A percentile compares a stretch with the other conserved stretches of the same genome.
Evolutionary conservation across 1,140 invertebrate species (phyloP).

Genomic region (Caerostris extrusa): DNA sequence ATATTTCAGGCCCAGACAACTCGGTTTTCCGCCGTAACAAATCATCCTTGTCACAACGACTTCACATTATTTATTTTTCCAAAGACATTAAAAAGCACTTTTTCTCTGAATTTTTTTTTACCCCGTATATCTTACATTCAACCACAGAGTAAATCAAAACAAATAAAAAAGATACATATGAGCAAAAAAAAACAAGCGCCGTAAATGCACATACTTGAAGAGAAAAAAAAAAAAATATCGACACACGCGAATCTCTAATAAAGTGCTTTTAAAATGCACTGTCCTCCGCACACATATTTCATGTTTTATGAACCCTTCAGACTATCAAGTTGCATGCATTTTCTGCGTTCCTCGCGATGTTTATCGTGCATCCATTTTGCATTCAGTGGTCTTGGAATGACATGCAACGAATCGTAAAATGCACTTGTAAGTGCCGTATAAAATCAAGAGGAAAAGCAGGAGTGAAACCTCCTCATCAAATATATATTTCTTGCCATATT

Average conservation of each 20-base stretch:
- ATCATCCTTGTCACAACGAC: background rate
- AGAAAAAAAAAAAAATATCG: background rate
- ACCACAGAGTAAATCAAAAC: background rate
- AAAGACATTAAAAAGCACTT: background rate
- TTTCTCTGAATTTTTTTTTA: background rate
- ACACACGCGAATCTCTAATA: constrained; percentile 28
- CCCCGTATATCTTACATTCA: background rate
- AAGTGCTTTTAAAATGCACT: constrained; percentile 53
- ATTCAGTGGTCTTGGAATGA: background rate
- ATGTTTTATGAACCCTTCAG: constrained; percentile 27
- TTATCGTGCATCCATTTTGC: constrained; percentile 19
- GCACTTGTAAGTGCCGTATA: constrained; percentile 40
- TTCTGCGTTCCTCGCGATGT: background rate
- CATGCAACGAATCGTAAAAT: constrained; percentile 59
- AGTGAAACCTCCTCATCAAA: constrained; percentile 56
- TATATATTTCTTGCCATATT: constrained; percentile 42
- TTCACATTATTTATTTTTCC: background rate
- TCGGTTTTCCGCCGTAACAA: background rate
- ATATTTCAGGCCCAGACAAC: too few relatives aligned
- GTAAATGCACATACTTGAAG: background rate
- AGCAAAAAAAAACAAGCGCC: background rate
- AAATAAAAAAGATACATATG: background rate
- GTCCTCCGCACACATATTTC: constrained; percentile 47
- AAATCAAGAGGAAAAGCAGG: constrained; percentile 6
- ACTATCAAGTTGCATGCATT: constrained; percentile 26